Evolutionary conservation across 2,113 vertebrate species (phyloP).

Genomic region (Nothobranchius kuhntae): DNA sequence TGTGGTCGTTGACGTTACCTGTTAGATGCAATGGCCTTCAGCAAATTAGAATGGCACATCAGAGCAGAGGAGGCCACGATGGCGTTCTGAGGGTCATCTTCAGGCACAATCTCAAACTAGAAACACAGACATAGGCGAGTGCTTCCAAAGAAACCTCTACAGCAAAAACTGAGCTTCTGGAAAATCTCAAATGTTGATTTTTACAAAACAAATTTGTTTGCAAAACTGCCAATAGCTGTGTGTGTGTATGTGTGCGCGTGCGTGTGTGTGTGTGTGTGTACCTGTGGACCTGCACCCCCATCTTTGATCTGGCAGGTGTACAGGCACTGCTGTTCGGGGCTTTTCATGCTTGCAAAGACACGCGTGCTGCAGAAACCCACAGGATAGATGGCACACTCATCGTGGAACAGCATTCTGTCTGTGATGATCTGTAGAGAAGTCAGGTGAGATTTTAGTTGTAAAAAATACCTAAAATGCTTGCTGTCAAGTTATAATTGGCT

Average conservation of each 20-base stretch:
- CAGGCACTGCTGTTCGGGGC: slow-evolving; percentile 84
- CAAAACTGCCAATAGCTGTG: neutral
- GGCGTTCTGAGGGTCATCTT: slow-evolving; percentile 87
- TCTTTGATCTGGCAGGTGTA: slow-evolving; percentile 94
- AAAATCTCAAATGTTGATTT: too few relatives aligned
- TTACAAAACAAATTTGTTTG: too few relatives aligned
- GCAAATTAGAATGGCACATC: slow-evolving; percentile 83
- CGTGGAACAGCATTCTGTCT: slow-evolving; percentile 86
- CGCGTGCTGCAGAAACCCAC: slow-evolving; percentile 92
- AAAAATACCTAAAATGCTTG: too few relatives aligned
- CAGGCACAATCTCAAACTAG: slow-evolving; percentile 91
- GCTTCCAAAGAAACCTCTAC: too few relatives aligned
- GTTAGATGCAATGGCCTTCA: slow-evolving; percentile 78
- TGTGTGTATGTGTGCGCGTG: too few relatives aligned
- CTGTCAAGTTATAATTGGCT: too few relatives aligned
- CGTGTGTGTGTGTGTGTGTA: slow-evolving; percentile 33
- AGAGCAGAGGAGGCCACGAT: slow-evolving; percentile 82
- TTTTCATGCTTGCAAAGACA: slow-evolving; percentile 84
- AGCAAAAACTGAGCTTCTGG: too few relatives aligned
- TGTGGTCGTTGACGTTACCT: slow-evolving; percentile 54
- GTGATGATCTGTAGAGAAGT: slow-evolving; percentile 81
- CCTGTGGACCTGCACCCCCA: slow-evolving; percentile 84
- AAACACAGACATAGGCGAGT: too few relatives aligned
- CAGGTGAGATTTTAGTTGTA: too few relatives aligned
- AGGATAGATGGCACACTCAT: slow-evolving; percentile 87